These are phyloP conservation scores for Nasonia longicornis DNA, from an alignment of 1,140 invertebrate species.

Conservation along the genomic window DNA sequence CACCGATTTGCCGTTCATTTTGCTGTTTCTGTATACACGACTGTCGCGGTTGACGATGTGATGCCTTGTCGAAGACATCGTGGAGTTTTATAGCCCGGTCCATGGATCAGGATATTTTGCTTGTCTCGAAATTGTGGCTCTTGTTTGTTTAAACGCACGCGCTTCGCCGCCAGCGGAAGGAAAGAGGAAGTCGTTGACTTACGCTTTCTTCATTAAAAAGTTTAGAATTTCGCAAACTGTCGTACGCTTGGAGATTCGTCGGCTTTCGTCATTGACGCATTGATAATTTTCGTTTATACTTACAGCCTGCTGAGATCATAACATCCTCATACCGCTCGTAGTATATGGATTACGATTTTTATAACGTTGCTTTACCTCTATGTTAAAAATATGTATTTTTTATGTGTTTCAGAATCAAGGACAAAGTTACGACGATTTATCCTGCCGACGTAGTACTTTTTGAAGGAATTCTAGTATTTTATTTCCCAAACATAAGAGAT, in stretches of 20 bases:
- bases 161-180: conserved; percentile 32
- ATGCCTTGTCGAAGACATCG: background rate
- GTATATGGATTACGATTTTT: background rate
- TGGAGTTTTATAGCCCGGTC: conserved; percentile 37
- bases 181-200: conserved; percentile 30
- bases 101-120: conserved; percentile 26
- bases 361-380: conserved; percentile 2
- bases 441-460: conserved; percentile 98
- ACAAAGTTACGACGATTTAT: conserved; percentile 86
- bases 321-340: conserved; percentile 29
- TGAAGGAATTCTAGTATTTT: conserved; percentile 98
- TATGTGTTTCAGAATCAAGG: conserved; percentile 72
- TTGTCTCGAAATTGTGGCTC: conserved; percentile 18
- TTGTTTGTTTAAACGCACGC: conserved; percentile 33
- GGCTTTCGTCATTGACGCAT: conserved; percentile 35
- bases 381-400: conserved; percentile 27
- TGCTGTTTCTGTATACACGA: background rate
- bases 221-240: conserved; percentile 29
- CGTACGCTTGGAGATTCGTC: background rate
- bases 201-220: conserved; percentile 9
- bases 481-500: conserved; percentile 93
- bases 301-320: conserved; percentile 7
- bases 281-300: conserved; percentile 14
- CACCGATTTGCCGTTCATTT: conserved; percentile 17
- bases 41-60: background rate